Base-by-base conservation (phyloP, 1,140 invertebrate species). In the Drosophila parvula region DNA sequence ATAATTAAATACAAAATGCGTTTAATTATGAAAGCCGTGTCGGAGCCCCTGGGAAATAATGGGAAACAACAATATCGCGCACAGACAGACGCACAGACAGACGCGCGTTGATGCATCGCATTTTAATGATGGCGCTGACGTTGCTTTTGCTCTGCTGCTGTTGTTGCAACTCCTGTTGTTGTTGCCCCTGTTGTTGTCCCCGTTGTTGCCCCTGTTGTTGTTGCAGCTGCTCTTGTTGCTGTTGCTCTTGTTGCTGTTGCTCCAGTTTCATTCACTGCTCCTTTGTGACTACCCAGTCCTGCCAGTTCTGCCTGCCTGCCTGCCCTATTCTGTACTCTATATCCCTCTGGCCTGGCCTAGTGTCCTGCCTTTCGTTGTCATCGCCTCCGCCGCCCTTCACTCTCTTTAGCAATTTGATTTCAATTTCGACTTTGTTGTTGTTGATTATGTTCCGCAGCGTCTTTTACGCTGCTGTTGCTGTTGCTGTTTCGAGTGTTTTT, bases 361-460 rank as follows among this genome's bases (percentile, higher is more conserved):
- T 30, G 34, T 56, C 62, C 34, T 32, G n/a, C 8, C 45, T 12
- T n/a, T 28, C 27, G 27, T n/a, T 44, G 9, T 3, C 16, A n/a
- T 7, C 40, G 5, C 40, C 10, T 2, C 43, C 11, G 1, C 9
- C 22, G 5, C 45, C 12, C 0, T 11, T 8, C 61, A n/a, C 53
- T 76, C 73, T n/a, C 47, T 32, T 76, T 55, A 76, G 73, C 74
- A 77, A 81, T 81, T 81, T 81, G 67, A 81, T 78, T 74, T 76
- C 78, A 77, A 76, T 81, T 81, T 79, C 45, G 51, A 61, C 76
- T 83, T 70, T 62, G 69, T 58, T 78, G 64, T 60, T 74, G 51
- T 57, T 69, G 70, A 71, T 71, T 73, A 71, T 73, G 65, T 34
- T 36, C 68, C 32, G 30, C 43, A 30, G 64, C 32, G 32, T 30